These are phyloP conservation scores for Apamea sordens DNA, from an alignment of 2,888 invertebrate species.

Conservation along the genomic window DNA sequence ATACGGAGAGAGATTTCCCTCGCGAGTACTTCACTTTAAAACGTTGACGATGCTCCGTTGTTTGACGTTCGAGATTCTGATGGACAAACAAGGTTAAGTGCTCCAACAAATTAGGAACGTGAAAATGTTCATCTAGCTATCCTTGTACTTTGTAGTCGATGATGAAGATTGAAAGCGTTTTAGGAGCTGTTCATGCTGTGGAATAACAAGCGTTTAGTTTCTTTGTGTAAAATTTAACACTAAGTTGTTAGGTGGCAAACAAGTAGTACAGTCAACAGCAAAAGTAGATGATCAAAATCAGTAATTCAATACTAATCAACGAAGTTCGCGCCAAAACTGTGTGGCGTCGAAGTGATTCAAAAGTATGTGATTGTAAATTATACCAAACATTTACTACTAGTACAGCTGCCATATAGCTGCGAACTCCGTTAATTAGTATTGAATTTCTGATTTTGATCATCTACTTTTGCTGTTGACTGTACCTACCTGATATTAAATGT, in stretches of 20 bases:
- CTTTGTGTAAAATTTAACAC: not conserved
- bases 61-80: slow-evolving; percentile 65
- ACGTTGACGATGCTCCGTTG: slow-evolving; percentile 63
- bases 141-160: slow-evolving; percentile 37
- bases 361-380: too few relatives aligned
- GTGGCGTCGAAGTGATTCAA: too few relatives aligned
- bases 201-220: slow-evolving; percentile 14
- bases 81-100: slow-evolving; percentile 61
- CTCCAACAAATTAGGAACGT: slow-evolving; percentile 61
- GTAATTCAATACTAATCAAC: too few relatives aligned
- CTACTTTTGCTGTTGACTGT: too few relatives aligned
- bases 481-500: not conserved
- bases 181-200: slow-evolving; percentile 29
- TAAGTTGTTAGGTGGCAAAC: not conserved
- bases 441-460: too few relatives aligned
- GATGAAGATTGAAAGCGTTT: slow-evolving; percentile 55
- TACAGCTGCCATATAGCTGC: too few relatives aligned
- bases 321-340: too few relatives aligned
- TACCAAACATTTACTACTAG: too few relatives aligned
- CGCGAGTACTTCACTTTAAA: slow-evolving; percentile 64
- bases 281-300: too few relatives aligned
- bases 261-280: too few relatives aligned
- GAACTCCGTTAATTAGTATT: too few relatives aligned
- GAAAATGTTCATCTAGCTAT: slow-evolving; percentile 41
- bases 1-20: slow-evolving; percentile 64